These are phyloP conservation scores for Caenorhabditis becei DNA, from an alignment of 2,888 invertebrate species.

Conservation along the genomic window DNA sequence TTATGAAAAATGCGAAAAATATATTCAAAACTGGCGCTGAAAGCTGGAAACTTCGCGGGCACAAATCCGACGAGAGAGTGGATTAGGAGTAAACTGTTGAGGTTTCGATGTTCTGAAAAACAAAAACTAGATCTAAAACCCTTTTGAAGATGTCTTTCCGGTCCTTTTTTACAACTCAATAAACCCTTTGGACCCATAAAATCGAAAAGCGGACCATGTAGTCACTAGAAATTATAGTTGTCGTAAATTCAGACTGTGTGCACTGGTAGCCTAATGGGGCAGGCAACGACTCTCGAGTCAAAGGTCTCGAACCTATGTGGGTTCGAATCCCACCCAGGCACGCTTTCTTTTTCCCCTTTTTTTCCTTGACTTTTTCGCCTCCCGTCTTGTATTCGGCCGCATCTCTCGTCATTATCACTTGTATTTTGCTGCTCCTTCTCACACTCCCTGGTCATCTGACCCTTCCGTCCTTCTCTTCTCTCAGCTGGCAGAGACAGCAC, in stretches of 20 bases:
- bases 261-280: constrained; percentile 21
- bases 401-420: constrained; percentile 11
- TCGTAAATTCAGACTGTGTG: not conserved
- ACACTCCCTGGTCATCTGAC: constrained; percentile 47
- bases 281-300: not conserved
- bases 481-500: constrained; percentile 41
- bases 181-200: not conserved
- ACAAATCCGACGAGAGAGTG: no score
- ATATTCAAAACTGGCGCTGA: no score
- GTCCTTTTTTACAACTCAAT: no score
- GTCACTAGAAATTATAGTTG: not conserved
- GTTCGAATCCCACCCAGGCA: constrained; percentile 14
- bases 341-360: not conserved
- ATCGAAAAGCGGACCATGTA: not conserved
- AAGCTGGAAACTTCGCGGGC: no score
- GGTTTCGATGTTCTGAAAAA: no score
- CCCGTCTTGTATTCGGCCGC: not conserved
- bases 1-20: no score
- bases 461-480: constrained; percentile 28
- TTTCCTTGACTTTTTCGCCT: not conserved
- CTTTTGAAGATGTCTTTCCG: no score
- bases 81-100: no score
- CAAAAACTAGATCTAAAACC: no score
- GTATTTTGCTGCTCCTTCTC: constrained; percentile 31
- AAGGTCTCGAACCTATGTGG: constrained; percentile 10